These are phyloP conservation scores for Danio albolineatus DNA, from an alignment of 2,797 vertebrate species.

Conservation along the genomic window DNA sequence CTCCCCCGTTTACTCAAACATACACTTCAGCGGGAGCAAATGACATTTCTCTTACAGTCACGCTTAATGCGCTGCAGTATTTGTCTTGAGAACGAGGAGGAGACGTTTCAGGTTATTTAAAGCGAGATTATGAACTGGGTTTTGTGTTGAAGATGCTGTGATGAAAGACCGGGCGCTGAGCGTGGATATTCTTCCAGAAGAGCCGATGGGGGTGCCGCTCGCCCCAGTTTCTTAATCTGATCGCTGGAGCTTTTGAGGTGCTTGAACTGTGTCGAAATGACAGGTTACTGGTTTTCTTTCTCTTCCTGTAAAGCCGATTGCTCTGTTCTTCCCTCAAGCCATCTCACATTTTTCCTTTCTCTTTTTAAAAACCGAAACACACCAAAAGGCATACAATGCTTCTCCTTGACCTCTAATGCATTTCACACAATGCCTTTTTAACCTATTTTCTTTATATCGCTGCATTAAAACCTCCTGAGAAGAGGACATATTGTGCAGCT, in stretches of 20 bases:
- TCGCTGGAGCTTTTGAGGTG: constrained; percentile 35
- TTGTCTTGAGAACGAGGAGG: constrained; percentile 24
- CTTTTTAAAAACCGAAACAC: constrained; percentile 47
- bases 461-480: neutral
- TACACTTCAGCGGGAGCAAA: constrained; percentile 59
- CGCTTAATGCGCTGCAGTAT: constrained; percentile 58
- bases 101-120: constrained; percentile 21
- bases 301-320: neutral
- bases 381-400: constrained; percentile 12
- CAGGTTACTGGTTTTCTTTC: constrained; percentile 40
- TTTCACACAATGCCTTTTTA: constrained; percentile 37
- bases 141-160: constrained; percentile 35
- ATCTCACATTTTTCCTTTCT: neutral
- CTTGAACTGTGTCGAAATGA: constrained; percentile 35
- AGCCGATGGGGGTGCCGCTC: constrained; percentile 30
- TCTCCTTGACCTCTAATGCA: constrained; percentile 48
- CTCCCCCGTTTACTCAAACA: constrained; percentile 56
- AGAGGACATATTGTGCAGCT: neutral
- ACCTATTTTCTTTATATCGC: neutral
- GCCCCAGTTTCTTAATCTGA: constrained; percentile 56
- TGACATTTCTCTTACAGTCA: constrained; percentile 59
- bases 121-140: constrained; percentile 34
- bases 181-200: constrained; percentile 31
- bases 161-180: constrained; percentile 23
- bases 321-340: constrained; percentile 7